Base-by-base conservation (phyloP, 2,797 vertebrate genomes). In the Bovichtus variegatus region DNA sequence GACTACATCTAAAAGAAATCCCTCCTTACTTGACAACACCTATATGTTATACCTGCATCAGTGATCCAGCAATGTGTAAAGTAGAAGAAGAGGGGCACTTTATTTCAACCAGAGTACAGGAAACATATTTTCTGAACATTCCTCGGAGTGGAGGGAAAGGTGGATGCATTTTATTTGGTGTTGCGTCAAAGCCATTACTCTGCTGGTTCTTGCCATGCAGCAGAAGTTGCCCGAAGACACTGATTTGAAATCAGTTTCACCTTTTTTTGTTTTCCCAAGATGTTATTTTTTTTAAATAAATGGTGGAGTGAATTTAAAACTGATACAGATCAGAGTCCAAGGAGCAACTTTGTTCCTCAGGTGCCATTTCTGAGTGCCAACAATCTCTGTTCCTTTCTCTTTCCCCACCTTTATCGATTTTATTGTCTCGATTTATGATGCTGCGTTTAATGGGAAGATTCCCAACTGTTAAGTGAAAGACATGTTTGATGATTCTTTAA, bases 91-190 rank as follows among this genome's bases (percentile, higher is more conserved):
- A 63, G 10, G 19, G 18, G 21, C 34, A 6, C 10, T 49, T 59
- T 8, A 36, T 25, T 59, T 36, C 4, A 67, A 12, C 12, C 21
- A n/a, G 1, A 44, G 15, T 27, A 21, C 25, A 44, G 41, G 16
- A 36, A 27, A 29, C 15, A 4, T 4, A 44, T 25, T 47, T 61
- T 50, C 13, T 44, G 18, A 53, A 49, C 34, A 36, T 34, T 66
- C 9, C 13, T 46, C 5, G 0, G 2, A 23, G 15, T 46, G 41
- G 72, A 34, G 71, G 84, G 84, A 84, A 91, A 86, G 9, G 27
- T 74, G 90, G 88, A 93, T 93, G 90, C 92, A 92, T 92, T 82
- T 91, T 15, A 44, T 75, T 65, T 65, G 80, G 81, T 84, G 50
- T 67, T 82, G 29, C 68, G 38, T 78, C 80, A 76, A 64, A 74